phyloP scores from a whole-genome alignment of 2,113 vertebrate genomes.

The Cheilinus undulatus region DNA sequence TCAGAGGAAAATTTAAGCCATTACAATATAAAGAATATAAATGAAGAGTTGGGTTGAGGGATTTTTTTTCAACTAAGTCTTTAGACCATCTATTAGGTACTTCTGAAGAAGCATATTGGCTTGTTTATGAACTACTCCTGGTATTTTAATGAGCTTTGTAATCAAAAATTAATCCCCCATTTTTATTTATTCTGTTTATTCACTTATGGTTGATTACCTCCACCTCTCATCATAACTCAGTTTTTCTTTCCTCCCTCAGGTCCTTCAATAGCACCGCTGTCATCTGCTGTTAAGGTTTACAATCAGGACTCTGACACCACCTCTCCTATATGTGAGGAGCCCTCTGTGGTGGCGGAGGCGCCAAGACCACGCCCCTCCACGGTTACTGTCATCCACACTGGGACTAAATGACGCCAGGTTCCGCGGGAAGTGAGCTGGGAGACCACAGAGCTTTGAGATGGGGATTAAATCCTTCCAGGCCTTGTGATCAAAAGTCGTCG shows the following conservation, averaged over 20 bases:
- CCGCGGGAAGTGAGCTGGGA: conserved; percentile 81
- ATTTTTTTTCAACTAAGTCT: too few relatives aligned
- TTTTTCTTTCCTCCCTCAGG: conserved; percentile 80
- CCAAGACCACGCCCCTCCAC: conserved; percentile 91
- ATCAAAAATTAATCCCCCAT: too few relatives aligned
- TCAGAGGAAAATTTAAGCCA: too few relatives aligned
- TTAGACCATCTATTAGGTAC: too few relatives aligned
- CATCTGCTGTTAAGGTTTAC: conserved; percentile 85
- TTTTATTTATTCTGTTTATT: background rate
- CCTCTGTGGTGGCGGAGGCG: conserved; percentile 80
- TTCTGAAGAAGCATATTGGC: too few relatives aligned
- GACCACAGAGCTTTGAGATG: conserved; percentile 73
- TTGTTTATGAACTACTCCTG: too few relatives aligned
- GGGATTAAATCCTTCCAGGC: conserved; percentile 26
- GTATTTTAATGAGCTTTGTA: too few relatives aligned
- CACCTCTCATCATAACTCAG: too few relatives aligned
- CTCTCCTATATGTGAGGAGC: conserved; percentile 74
- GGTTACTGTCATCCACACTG: conserved; percentile 94
- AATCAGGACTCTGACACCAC: conserved; percentile 75
- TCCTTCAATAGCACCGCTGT: conserved; percentile 74
- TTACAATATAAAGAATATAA: too few relatives aligned
- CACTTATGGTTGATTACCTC: too few relatives aligned
- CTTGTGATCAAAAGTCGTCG: conserved; percentile 41
- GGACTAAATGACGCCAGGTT: conserved; percentile 91
- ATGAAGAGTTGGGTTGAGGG: too few relatives aligned